These are phyloP conservation scores for Ceratina calcarata DNA, from an alignment of 1,140 invertebrate species.

Conservation along the genomic window DNA sequence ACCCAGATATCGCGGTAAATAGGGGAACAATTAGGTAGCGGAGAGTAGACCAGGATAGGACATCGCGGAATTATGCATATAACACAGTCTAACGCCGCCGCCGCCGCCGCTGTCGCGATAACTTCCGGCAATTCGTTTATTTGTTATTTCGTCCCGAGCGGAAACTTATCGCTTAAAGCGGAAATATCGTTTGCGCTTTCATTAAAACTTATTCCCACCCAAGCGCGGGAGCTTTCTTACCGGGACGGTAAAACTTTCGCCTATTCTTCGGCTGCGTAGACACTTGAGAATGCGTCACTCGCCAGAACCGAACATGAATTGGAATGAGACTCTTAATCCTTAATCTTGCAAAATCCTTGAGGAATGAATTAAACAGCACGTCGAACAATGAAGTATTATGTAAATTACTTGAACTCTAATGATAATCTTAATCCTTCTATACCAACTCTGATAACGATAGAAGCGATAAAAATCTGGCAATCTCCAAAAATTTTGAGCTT, in stretches of 20 bases:
- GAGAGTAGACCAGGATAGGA: background rate
- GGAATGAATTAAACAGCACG: no score
- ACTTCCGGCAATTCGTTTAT: background rate
- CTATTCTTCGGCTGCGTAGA: no score
- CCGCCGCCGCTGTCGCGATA: background rate
- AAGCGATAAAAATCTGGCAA: conserved; percentile 26
- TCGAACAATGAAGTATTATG: no score
- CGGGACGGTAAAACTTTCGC: background rate
- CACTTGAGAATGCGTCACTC: no score
- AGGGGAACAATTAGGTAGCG: background rate
- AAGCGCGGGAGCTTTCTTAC: background rate
- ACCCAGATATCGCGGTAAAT: background rate
- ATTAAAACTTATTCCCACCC: background rate
- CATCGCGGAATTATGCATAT: no score
- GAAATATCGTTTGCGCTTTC: conserved; percentile 6
- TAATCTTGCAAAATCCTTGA: no score
- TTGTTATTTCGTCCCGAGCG: conserved; percentile 4
- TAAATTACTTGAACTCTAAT: no score
- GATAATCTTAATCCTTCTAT: no score
- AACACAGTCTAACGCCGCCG: no score
- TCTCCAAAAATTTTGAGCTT: conserved; percentile 22
- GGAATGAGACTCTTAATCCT: no score
- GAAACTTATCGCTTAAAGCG: conserved; percentile 4
- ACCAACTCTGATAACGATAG: no score
- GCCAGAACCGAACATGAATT: no score